Evolutionary conservation across 1,140 invertebrate genomes (phyloP).

Genomic region (Drosophila gunungcola): DNA sequence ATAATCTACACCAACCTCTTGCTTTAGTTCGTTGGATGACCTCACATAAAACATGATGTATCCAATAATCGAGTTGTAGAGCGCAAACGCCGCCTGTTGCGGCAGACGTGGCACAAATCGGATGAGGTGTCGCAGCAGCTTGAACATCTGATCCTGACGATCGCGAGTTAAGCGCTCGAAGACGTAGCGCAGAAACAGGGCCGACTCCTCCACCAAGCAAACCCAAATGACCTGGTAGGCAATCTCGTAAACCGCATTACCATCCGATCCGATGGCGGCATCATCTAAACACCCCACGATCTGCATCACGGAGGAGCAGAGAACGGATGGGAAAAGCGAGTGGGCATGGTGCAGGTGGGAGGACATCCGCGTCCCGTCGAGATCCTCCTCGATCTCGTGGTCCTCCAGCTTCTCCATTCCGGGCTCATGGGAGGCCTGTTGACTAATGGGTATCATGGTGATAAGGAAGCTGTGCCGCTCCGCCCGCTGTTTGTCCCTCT

Average conservation of each 20-base stretch:
- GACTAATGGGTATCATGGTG: conserved; percentile 97
- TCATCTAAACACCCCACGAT: conserved; percentile 98
- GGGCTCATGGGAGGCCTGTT: conserved; percentile 98
- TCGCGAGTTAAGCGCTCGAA: conserved; percentile 98
- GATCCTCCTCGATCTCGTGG: conserved; percentile 93
- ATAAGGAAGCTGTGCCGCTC: conserved; percentile 98
- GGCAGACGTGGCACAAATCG: conserved; percentile 96
- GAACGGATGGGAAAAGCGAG: conserved; percentile 97
- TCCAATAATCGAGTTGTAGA: conserved; percentile 99
- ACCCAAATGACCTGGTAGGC: conserved; percentile 98
- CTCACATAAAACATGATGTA: conserved; percentile 99
- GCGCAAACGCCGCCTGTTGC: conserved; percentile 98
- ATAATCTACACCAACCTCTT: conserved; percentile 86
- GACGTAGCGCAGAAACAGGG: conserved; percentile 97
- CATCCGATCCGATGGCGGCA: conserved; percentile 97
- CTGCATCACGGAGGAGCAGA: conserved; percentile 97
- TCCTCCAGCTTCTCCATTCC: conserved; percentile 95
- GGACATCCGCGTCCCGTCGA: conserved; percentile 89
- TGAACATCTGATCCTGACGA: conserved; percentile 98
- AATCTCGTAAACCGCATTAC: conserved; percentile 95
- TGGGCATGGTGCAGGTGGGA: conserved; percentile 93
- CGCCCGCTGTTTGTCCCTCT: conserved; percentile 97
- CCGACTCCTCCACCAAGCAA: conserved; percentile 98
- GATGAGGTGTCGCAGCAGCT: conserved; percentile 95
- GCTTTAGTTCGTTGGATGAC: conserved; percentile 96